Conservation (phyloP, 2,797 vertebrate genomes). For the Synanceia verrucosa region DNA sequence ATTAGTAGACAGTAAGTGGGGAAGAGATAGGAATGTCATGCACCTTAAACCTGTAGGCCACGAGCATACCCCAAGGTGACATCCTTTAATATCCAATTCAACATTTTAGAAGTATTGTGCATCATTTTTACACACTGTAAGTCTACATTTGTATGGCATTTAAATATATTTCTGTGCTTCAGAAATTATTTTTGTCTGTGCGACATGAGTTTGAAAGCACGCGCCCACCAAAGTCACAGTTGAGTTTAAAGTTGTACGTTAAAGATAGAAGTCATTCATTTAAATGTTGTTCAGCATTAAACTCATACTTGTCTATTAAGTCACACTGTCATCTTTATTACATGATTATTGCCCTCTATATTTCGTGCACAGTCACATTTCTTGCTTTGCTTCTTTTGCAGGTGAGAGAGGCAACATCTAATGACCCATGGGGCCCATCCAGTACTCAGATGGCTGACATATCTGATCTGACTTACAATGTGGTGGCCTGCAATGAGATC, state of each 20-base stretch:
- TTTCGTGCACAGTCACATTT: not conserved
- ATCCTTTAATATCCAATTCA: not conserved
- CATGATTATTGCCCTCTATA: too few species aligned
- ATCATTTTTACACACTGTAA: not conserved
- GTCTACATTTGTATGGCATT: not conserved
- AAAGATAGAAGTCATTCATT: not conserved
- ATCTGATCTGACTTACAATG: constrained; percentile 96
- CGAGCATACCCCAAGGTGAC: not conserved
- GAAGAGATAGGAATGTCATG: not conserved
- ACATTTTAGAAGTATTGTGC: too few species aligned
- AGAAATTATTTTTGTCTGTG: not conserved
- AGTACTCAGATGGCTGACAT: constrained; percentile 97
- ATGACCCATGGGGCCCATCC: constrained; percentile 98
- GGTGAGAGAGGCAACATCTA: constrained; percentile 95
- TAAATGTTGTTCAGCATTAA: not conserved
- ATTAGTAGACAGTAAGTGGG: not conserved
- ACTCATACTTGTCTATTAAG: not conserved
- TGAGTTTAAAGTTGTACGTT: not conserved
- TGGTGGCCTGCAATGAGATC: constrained; percentile 97
- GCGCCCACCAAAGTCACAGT: not conserved
- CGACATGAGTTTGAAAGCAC: not conserved
- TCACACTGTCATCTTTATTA: too few species aligned
- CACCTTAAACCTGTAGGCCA: not conserved
- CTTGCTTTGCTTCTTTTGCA: constrained; percentile 36
- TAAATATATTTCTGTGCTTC: not conserved